Base-by-base conservation (phyloP, 1,140 invertebrate genomes). In the Piezodorus guildinii region DNA sequence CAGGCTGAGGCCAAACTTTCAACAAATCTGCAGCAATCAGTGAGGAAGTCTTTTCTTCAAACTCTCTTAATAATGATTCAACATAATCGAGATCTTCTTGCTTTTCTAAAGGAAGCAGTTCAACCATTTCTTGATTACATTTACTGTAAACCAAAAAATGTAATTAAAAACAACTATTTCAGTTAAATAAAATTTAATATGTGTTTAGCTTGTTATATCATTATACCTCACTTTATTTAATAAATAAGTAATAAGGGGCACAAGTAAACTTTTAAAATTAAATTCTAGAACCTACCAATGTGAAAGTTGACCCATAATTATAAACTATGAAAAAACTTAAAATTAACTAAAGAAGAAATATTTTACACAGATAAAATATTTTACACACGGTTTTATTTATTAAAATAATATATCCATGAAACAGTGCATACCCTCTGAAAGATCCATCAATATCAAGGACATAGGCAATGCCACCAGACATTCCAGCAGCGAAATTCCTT, bases 401-500 rank as follows among this genome's bases (percentile, higher is more conserved):
- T 58, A 2, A 6, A 58, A 27, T 10, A 23, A 8, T 5, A 17
- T 27, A 27, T 58, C n/a, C 5, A 27, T 58, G 4, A 30, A n/a
- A 58, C 27, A 34, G 3, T 34, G 27, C 17, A 60, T 71, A 83
- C 73, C 76, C 80, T 64, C 81, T 81, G 74, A 92, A 92, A 5
- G 85, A 87, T 1, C 85, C 87, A 75, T 91, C 92, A 68, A 87
- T 82, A 72, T 98, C 94, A 72, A 91, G 88, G 12, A 98, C 87
- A 73, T 94, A 99, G 0, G 96, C 96, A 67, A 98, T 89, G 67
- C 96, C 96, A 66, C 95, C 90, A 68, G 89, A 94, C 94, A 98
- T 98, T 69, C 96, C 96, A 63, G 96, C 96, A 45, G 94, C 96
- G 78, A 99, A 99, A 79, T 99, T 99, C 63, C 94, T 79, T 62